A percentile compares a stretch with the other conserved stretches of the same genome.
phyloP scores from a whole-genome alignment of 2,113 vertebrate species.

The Pelecanoides urinatrix region DNA sequence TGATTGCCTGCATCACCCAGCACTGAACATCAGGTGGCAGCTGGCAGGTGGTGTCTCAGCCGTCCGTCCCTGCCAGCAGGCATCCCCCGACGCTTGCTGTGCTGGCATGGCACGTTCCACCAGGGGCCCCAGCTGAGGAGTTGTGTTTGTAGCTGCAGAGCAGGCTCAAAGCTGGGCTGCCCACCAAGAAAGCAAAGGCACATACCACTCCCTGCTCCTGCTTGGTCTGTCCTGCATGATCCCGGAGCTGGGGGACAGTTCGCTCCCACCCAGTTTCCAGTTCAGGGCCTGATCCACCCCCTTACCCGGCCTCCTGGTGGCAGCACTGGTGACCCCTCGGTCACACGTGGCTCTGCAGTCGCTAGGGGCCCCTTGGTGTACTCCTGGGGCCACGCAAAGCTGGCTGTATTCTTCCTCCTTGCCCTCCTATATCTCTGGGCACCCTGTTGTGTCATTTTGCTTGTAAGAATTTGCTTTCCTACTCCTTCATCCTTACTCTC shows the following conservation, averaged over 20 bases:
- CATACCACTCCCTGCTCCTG: not conserved
- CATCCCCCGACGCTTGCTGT: not conserved
- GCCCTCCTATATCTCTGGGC: not conserved
- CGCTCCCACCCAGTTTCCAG: not conserved
- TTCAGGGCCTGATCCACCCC: not conserved
- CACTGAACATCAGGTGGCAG: not conserved
- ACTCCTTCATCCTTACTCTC: not conserved
- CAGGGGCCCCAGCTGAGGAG: fast-evolving
- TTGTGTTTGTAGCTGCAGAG: too few relatives aligned
- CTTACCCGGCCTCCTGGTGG: not conserved
- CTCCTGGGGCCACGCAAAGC: not conserved
- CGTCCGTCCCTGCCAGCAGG: fast-evolving
- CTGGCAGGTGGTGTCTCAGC: not conserved
- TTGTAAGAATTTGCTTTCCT: not conserved
- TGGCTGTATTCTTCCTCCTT: not conserved
- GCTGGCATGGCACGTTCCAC: not conserved
- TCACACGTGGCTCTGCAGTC: not conserved
- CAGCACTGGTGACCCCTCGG: not conserved
- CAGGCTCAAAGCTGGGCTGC: not conserved
- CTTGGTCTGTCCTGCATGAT: fast-evolving
- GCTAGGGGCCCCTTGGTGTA: too few relatives aligned
- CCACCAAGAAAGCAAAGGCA: not conserved
- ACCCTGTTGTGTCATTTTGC: not conserved
- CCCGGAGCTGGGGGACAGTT: too few relatives aligned
- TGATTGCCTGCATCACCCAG: not conserved